Evolutionary conservation across 1,140 invertebrate genomes (phyloP), one percentile per base, ranked within the genome.

Genomic region (Nasonia vitripennis): DNA sequence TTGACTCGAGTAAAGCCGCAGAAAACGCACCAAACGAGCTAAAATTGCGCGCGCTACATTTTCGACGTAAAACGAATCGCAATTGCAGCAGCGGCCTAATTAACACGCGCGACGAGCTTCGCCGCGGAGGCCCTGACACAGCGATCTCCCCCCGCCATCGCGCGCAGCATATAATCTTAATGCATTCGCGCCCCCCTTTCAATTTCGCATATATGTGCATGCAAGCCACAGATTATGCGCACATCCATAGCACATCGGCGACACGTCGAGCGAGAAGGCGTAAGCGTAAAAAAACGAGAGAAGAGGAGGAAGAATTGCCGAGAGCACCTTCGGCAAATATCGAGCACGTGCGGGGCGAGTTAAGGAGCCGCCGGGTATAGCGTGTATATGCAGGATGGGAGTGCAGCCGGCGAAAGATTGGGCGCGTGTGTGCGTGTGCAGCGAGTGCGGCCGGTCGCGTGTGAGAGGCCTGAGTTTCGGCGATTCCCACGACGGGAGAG

Each of bases 401-500:
- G 78, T 68, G 79, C 79, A 81, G 31, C 67, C 75, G 37, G 34
- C 37, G 74, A 55, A 34, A 31, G 75, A 55, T 51, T 62, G 62
- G 10, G 55, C 70, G 73, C 37, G 51, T 17, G 83, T 79, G 41
- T 37, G 41, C 51, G 74, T 55, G 45, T 20, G 41, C 41, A 23
- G 78, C 31, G 55, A 14, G 74, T n/a, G 67, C 27, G 71, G 12
- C 20, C 23, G 80, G 73, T 78, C 74, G 80, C 85, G 75, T 83
- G 85, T 86, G 85, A 82, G 85, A 86, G 85, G 85, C 81, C 75
- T 34, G 70, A 83, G 85, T 86, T 86, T 86, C 77, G 81, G 85
- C 85, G 85, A 83, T 86, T 86, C 85, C 85, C 85, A 86, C 85
- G 85, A 62, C 55, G 55, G 10, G 48, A 14, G 48, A 55, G 12